Conservation (phyloP, 2,797 vertebrate species). For the Pipistrellus nathusii region DNA sequence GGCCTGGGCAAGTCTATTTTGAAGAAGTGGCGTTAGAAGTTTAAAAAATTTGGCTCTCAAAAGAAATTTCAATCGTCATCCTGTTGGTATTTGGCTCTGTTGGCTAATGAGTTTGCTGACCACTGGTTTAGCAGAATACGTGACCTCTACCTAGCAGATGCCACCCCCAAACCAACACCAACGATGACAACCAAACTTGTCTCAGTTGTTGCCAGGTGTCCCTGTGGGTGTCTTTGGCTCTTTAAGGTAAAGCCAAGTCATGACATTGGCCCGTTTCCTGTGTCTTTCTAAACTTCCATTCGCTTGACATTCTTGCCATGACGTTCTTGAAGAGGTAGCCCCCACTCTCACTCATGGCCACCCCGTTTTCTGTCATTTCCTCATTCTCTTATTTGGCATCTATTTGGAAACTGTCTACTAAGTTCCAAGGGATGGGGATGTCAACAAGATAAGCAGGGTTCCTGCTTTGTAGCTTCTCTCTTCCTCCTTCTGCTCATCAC, state of each 20-base stretch:
- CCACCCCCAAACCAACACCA: not conserved
- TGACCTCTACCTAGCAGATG: not conserved
- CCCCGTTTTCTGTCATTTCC: not conserved
- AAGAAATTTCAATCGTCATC: no score
- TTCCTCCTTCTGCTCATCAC: not conserved
- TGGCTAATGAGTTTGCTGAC: no score
- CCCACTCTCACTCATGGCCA: rapidly evolving
- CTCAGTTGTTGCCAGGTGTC: not conserved
- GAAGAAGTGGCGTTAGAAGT: no score
- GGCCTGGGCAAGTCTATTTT: no score
- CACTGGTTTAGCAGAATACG: not conserved
- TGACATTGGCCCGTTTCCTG: not conserved
- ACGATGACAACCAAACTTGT: not conserved
- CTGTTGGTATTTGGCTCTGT: no score
- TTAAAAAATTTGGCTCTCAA: no score
- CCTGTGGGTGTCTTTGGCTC: not conserved
- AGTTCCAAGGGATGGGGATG: not conserved
- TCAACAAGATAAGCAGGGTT: not conserved
- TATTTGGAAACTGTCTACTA: not conserved
- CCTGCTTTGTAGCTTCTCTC: not conserved
- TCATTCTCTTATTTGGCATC: not conserved
- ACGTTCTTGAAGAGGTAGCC: not conserved
- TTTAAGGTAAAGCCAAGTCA: not conserved
- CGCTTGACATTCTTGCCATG: not conserved
- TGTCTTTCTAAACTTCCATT: not conserved